phyloP scores from a whole-genome alignment of 2,888 invertebrate species.

The Noctua pronuba region DNA sequence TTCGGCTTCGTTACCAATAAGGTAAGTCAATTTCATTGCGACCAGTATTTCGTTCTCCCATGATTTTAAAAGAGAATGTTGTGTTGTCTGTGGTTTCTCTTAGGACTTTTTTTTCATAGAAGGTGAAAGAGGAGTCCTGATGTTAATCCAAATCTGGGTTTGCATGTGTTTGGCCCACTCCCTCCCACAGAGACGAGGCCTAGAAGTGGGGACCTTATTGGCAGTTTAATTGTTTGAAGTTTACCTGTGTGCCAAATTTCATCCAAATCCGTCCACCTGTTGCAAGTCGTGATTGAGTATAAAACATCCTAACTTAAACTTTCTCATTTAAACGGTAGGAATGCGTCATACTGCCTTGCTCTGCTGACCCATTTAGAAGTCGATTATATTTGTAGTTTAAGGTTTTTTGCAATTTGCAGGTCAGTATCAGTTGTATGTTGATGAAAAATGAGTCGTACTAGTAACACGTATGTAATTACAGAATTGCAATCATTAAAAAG shows the following conservation, averaged over 20 bases:
- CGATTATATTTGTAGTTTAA: no score
- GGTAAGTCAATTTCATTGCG: constrained; percentile 67
- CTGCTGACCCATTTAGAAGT: not conserved
- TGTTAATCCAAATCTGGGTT: not conserved
- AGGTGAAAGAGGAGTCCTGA: not conserved
- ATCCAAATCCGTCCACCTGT: not conserved
- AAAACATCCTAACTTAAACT: constrained; percentile 4
- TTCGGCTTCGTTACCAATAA: constrained; percentile 88
- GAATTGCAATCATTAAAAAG: no score
- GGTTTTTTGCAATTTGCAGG: no score
- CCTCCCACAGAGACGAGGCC: not conserved
- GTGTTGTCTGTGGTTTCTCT: not conserved
- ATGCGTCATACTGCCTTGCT: constrained; percentile 8
- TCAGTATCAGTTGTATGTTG: no score
- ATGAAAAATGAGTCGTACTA: no score
- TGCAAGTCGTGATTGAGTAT: constrained; percentile 14
- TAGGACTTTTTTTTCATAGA: not conserved
- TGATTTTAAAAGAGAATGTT: not conserved
- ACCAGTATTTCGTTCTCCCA: not conserved
- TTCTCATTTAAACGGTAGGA: constrained; percentile 2
- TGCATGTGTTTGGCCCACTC: not conserved
- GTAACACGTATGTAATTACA: no score
- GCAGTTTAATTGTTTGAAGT: not conserved
- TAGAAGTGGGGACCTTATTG: not conserved
- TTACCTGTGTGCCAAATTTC: not conserved